phyloP scores from a whole-genome alignment of 2,888 invertebrate genomes.

The Eupelmus urozonus region DNA sequence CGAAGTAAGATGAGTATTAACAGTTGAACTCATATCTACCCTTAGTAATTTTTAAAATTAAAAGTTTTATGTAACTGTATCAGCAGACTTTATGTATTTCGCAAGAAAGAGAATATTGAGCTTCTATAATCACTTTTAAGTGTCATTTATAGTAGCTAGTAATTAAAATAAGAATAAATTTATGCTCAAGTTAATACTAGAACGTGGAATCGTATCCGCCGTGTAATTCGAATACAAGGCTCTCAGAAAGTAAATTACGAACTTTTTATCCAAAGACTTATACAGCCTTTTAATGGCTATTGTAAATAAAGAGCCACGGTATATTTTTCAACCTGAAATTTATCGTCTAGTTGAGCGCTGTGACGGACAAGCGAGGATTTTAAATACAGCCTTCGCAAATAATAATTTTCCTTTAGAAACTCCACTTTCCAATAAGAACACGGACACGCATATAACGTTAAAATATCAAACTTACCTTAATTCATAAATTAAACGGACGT shows the following conservation, averaged over 20 bases:
- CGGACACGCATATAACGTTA: slow-evolving; percentile 6
- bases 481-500: slow-evolving; percentile 50
- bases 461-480: slow-evolving; percentile 44
- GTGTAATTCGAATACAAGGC: slow-evolving; percentile 39
- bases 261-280: slow-evolving; percentile 38
- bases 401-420: slow-evolving; percentile 44
- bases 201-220: slow-evolving; percentile 25
- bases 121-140: slow-evolving; percentile 14
- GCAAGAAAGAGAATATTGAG: no score
- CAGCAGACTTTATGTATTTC: no score
- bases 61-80: no score
- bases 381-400: slow-evolving; percentile 39
- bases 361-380: slow-evolving; percentile 13
- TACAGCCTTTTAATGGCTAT: slow-evolving; percentile 47
- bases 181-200: neutral
- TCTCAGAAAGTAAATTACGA: slow-evolving; percentile 39
- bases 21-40: no score
- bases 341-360: slow-evolving; percentile 32
- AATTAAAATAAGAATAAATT: slow-evolving; percentile 35
- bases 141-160: slow-evolving; percentile 17
- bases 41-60: no score
- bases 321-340: slow-evolving; percentile 40
- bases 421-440: slow-evolving; percentile 23
- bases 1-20: no score
- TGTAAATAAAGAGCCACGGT: slow-evolving; percentile 40